Base-by-base conservation (phyloP, 1,140 invertebrate species). In the Drosophila insularis region DNA sequence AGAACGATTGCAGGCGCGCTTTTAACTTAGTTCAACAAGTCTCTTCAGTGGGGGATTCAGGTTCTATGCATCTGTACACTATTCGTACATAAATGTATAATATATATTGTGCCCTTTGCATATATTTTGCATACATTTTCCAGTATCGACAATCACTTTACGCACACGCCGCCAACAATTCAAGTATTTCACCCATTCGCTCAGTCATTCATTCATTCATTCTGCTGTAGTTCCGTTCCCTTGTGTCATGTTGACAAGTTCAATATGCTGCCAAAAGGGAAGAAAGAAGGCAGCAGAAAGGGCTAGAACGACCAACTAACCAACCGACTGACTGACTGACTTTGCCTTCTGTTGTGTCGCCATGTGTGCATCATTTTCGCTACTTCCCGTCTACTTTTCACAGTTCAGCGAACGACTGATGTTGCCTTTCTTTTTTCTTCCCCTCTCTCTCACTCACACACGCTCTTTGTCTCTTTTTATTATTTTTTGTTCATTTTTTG, bases 331-430 rank as follows among this genome's bases (percentile, higher is more conserved):
- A 35, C 61, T 37, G 75, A 55, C 59, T 81, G 71, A 78, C 75
- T 76, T 74, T 85, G 66, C 50, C 73, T 77, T 67, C 1, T 37
- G 35, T 50, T 63, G 68, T 81, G 82, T 56, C 70, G 69, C 75
- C 62, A 71, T 65, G 61, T 79, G 71, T 76, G 63, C 75, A 68
- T 61, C 60, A 69, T 79, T 87, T 73, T 82, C 66, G 75, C 84
- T 76, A 71, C 71, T 79, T 87, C 71, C 81, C 78, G 81, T 78
- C 74, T 81, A 69, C 74, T 86, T 85, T 86, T 86, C 78, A 69
- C 78, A 82, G 79, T 70, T 85, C 76, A 80, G 71, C 70, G 71
- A 76, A 56, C 60, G 35, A 58, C 74, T 75, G 35, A 8, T 54
- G 37, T 55, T 37, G 67, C 73, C 32, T 59, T 54, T 27, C 39